Evolutionary conservation across 2,888 invertebrate species (phyloP).

Genomic region (Diarsia dahlii): DNA sequence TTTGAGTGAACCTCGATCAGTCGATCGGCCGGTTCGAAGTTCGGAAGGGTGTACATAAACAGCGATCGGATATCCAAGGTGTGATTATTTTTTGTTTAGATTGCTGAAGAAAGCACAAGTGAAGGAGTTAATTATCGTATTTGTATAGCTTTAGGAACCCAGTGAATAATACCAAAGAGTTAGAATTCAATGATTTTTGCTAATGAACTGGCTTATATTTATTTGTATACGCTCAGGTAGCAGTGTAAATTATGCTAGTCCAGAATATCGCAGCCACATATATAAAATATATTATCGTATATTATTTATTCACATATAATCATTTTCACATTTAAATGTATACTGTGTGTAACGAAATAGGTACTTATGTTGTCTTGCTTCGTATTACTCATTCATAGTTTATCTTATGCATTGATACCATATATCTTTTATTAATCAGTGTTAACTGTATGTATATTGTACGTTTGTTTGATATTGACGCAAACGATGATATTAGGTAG

Average conservation of each 20-base stretch:
- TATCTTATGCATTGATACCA: slow-evolving; percentile 73
- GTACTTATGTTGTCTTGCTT: slow-evolving; percentile 74
- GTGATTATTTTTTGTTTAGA: slow-evolving; percentile 71
- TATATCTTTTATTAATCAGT: slow-evolving; percentile 75
- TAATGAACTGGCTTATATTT: slow-evolving; percentile 75
- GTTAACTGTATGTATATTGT: slow-evolving; percentile 68
- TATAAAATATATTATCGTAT: slow-evolving; percentile 75
- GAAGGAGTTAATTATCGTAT: slow-evolving; percentile 76
- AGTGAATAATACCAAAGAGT: slow-evolving; percentile 89
- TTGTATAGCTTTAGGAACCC: slow-evolving; percentile 81
- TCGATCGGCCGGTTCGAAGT: slow-evolving; percentile 60
- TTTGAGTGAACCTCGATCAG: slow-evolving; percentile 54
- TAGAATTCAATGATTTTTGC: slow-evolving; percentile 74
- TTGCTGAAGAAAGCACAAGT: slow-evolving; percentile 74
- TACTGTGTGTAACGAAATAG: slow-evolving; percentile 72
- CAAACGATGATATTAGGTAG: slow-evolving; percentile 73
- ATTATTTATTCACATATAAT: slow-evolving; percentile 84
- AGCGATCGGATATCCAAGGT: slow-evolving; percentile 64
- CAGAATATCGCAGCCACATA: slow-evolving; percentile 82
- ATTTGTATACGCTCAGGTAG: slow-evolving; percentile 76
- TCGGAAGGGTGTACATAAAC: slow-evolving; percentile 69
- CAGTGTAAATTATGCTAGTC: slow-evolving; percentile 85
- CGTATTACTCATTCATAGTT: slow-evolving; percentile 76
- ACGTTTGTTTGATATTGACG: slow-evolving; percentile 73
- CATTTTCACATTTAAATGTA: slow-evolving; percentile 70